phyloP scores from a whole-genome alignment of 2,888 invertebrate genomes.

The Eupithecia tripunctaria region DNA sequence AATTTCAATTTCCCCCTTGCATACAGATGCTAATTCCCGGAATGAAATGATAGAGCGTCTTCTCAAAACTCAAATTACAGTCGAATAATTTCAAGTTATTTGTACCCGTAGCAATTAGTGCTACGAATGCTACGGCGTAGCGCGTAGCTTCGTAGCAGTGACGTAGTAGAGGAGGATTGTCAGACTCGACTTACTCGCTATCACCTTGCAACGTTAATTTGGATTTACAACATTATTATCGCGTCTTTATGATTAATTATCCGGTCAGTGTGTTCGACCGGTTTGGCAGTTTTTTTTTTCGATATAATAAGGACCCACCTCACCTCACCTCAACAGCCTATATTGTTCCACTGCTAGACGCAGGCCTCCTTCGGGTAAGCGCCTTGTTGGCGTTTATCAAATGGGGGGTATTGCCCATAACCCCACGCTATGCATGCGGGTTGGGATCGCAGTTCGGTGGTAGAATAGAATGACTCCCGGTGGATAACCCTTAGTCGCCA shows the following conservation, averaged over 20 bases:
- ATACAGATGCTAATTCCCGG: conserved; percentile 68
- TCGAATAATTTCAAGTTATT: conserved; percentile 66
- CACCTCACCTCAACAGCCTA: no score
- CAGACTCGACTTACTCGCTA: conserved; percentile 14
- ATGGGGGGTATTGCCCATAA: no score
- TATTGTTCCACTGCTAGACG: no score
- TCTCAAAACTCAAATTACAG: conserved; percentile 59
- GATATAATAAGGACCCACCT: no score
- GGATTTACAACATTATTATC: neutral
- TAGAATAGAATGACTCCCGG: no score
- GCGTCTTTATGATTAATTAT: neutral
- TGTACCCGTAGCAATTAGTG: conserved; percentile 61
- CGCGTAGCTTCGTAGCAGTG: conserved; percentile 31
- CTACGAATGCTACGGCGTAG: conserved; percentile 43
- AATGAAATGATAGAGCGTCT: conserved; percentile 66
- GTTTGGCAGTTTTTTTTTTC: no score
- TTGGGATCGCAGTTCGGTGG: no score
- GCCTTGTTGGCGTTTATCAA: no score
- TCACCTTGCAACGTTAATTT: neutral
- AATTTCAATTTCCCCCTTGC: conserved; percentile 44
- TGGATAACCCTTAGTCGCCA: no score
- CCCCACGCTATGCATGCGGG: no score
- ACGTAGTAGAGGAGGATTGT: conserved; percentile 29
- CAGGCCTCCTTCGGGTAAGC: no score
- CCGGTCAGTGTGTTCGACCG: no score